These are phyloP conservation scores for Hyperoplus lanceolatus DNA, from an alignment of 2,797 vertebrate genomes.

Conservation along the genomic window DNA sequence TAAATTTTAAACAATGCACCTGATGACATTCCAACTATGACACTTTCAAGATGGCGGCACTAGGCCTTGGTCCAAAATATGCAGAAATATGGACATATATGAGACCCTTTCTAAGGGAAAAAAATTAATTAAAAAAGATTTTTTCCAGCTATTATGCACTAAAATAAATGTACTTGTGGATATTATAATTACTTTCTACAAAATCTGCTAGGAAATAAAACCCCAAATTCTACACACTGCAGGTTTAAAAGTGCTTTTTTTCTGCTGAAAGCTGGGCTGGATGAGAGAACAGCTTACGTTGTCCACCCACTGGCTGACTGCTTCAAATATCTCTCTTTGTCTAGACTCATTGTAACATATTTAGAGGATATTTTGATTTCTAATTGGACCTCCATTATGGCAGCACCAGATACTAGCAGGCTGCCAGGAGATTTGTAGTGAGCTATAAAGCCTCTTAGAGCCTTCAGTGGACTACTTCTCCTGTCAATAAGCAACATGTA, in stretches of 20 bases:
- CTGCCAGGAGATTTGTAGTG: conserved; percentile 14
- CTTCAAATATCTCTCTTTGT: background rate
- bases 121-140: too few relatives aligned
- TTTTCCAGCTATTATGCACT: too few relatives aligned
- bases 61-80: too few relatives aligned
- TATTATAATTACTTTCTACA: too few relatives aligned
- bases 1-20: too few relatives aligned
- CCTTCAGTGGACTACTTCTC: background rate
- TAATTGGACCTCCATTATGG: background rate
- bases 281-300: background rate
- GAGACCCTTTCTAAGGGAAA: too few relatives aligned
- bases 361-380: background rate
- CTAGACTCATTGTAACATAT: background rate
- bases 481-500: background rate
- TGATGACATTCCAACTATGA: too few relatives aligned
- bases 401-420: conserved; percentile 3
- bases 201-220: too few relatives aligned
- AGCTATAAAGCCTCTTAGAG: conserved; percentile 14
- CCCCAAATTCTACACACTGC: too few relatives aligned
- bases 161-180: too few relatives aligned
- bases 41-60: too few relatives aligned
- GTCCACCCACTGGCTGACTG: background rate
- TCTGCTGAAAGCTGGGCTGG: background rate
- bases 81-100: too few relatives aligned
- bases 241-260: background rate